A percentile compares a stretch with the other conserved stretches of the same genome.
phyloP scores from a whole-genome alignment of 23 tunicate genomes.

The Trididemnum miniatum region DNA sequence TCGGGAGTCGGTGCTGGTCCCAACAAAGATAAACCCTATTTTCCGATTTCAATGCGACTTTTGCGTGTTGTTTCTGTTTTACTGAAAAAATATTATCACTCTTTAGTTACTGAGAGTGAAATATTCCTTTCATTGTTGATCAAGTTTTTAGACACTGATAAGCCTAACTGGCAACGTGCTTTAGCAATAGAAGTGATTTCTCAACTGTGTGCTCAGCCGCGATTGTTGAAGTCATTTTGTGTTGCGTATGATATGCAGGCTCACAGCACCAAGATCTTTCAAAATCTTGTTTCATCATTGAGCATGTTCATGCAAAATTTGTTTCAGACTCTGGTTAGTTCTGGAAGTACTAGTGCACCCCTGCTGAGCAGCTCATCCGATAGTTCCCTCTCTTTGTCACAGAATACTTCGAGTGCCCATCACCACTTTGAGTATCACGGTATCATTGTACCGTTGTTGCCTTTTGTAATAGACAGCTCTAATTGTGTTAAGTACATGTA shows the following conservation, averaged over 20 bases:
- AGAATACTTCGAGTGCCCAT: no score
- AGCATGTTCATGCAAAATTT: slow-evolving; percentile 71
- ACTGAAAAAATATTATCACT: slow-evolving; percentile 70
- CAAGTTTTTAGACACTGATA: slow-evolving; percentile 86
- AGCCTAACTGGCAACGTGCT: slow-evolving; percentile 92
- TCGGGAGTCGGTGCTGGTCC: slow-evolving; percentile 38
- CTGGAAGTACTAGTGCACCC: not conserved
- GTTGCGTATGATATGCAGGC: slow-evolving; percentile 86
- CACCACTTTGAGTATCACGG: slow-evolving; percentile 72
- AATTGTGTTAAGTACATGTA: slow-evolving; percentile 68
- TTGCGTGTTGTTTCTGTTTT: slow-evolving; percentile 78
- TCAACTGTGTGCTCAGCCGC: slow-evolving; percentile 86
- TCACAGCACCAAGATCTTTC: slow-evolving; percentile 68
- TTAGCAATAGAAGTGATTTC: slow-evolving; percentile 88
- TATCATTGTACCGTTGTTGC: slow-evolving; percentile 38
- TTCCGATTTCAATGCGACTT: slow-evolving; percentile 81
- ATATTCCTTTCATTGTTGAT: slow-evolving; percentile 85
- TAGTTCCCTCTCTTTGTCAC: not conserved
- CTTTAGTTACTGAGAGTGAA: slow-evolving; percentile 93
- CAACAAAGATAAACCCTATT: slow-evolving; percentile 79
- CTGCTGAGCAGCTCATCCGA: not conserved
- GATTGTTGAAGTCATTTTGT: slow-evolving; percentile 69
- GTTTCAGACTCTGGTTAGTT: slow-evolving; percentile 47
- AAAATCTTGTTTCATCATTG: slow-evolving; percentile 74
- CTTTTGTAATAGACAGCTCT: slow-evolving; percentile 48